Percentiles rank a stretch among this genome's conserved stretches.
These are phyloP conservation scores for Nipponacmea schrenckii DNA, from an alignment of 2,888 invertebrate genomes.

Conservation along the genomic window DNA sequence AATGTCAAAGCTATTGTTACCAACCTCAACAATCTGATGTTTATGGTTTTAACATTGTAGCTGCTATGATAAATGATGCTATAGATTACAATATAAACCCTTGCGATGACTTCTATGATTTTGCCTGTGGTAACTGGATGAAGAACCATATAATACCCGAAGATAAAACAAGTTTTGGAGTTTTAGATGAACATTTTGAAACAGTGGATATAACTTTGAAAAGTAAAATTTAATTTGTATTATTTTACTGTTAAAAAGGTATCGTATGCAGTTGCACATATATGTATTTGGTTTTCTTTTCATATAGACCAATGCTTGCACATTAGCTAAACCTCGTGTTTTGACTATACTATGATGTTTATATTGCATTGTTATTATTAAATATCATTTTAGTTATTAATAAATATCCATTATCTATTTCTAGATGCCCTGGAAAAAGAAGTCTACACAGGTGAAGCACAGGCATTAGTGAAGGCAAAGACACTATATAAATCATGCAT, in stretches of 20 bases:
- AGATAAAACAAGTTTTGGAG: constrained; percentile 83
- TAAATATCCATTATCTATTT: not conserved
- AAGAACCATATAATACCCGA: constrained; percentile 85
- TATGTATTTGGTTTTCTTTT: too few relatives aligned
- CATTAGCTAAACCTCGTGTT: too few relatives aligned
- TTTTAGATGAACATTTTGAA: constrained; percentile 76
- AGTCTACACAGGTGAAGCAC: constrained; percentile 24
- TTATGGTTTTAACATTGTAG: constrained; percentile 68
- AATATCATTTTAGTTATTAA: too few relatives aligned
- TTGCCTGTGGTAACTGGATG: constrained; percentile 88
- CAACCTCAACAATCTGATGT: too few relatives aligned
- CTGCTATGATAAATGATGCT: constrained; percentile 80
- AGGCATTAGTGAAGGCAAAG: constrained; percentile 76
- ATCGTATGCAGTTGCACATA: too few relatives aligned
- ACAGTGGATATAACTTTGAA: constrained; percentile 83
- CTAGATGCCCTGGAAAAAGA: constrained; percentile 75
- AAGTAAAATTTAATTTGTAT: constrained; percentile 64
- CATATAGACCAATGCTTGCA: too few relatives aligned
- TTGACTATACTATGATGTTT: too few relatives aligned
- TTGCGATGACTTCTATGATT: constrained; percentile 85
- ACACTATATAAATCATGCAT: constrained; percentile 86
- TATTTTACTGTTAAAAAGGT: too few relatives aligned
- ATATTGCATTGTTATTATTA: too few relatives aligned
- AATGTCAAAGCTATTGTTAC: too few relatives aligned
- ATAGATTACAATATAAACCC: constrained; percentile 83